Evolutionary conservation across 2,888 invertebrate species (phyloP).

Genomic region (Andrena marginata): DNA sequence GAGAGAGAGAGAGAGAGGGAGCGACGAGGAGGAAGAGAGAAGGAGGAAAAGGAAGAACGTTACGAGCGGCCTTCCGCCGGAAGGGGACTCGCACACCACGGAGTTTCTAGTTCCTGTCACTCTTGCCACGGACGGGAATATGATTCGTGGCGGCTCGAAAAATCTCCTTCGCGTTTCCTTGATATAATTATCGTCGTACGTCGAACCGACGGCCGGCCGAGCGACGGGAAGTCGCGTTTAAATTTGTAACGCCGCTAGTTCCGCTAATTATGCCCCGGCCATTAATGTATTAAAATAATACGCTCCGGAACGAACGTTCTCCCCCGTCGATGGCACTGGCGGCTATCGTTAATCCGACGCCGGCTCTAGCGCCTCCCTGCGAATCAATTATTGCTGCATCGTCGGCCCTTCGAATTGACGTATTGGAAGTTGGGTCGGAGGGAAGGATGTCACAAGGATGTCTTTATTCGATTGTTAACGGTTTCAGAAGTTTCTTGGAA

Average conservation of each 20-base stretch:
- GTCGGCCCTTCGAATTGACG: too few species aligned
- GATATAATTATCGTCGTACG: conserved; percentile 47
- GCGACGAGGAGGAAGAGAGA: background rate
- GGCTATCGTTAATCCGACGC: background rate
- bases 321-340: background rate
- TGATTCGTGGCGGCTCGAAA: conserved; percentile 50
- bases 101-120: conserved; percentile 73
- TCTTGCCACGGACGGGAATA: conserved; percentile 49
- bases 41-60: conserved; percentile 60
- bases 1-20: background rate
- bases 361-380: too few species aligned
- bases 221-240: conserved; percentile 48
- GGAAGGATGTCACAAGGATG: too few species aligned
- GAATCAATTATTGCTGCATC: too few species aligned
- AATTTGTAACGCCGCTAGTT: conserved; percentile 50
- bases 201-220: conserved; percentile 36
- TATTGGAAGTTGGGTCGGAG: too few species aligned
- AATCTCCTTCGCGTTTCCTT: conserved; percentile 50
- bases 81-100: conserved; percentile 67
- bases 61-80: conserved; percentile 72
- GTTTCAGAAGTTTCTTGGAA: too few species aligned
- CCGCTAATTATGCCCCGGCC: conserved; percentile 34
- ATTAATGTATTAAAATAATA: conserved; percentile 15
- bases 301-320: conserved; percentile 1
- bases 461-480: too few species aligned